Base-by-base conservation (phyloP, 2,113 vertebrate species). In the Xenotilapia caudafasciata region DNA sequence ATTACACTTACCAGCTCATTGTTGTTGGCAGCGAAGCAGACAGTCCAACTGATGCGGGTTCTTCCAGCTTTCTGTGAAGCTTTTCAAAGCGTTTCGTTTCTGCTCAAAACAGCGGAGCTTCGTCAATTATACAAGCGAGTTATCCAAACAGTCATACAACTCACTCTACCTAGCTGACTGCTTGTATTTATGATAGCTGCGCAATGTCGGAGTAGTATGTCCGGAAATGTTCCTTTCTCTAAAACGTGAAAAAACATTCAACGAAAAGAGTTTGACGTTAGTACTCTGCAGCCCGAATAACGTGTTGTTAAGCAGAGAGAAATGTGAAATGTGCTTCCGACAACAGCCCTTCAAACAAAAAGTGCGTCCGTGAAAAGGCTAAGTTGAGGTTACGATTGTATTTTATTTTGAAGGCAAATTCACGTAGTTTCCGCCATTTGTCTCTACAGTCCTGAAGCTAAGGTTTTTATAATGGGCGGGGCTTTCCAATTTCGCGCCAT, bases 401-500 rank as follows among this genome's bases (percentile, higher is more conserved):
- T 80, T 90, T 95, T 92, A 93, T 81, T 91, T 70, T 91, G 73
- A 85, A 35, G 6, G 3, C 7, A 19, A 14, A 7, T 4, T 9
- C 1, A 5, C 1, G 3, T 3, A 0, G 35, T 15, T 84, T 89
- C 77, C 79, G 38, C 2, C n/a, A 3, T 17, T 62, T 11, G 3
- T 5, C 15, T 1, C 4, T 12, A 11, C 40, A 28, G 12, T 17
- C 15, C 8, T 21, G 5, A 23, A 42, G 1, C 1, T 5, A 0
- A 2, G 2, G 0, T 4, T 4, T 42, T 6, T 9, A 8, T 6
- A 14, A 40, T 33, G 42, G 95, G 95, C 31, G 92, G 88, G 4
- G 58, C 73, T 55, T 6, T 4, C 5, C 5, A 4, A 9, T 94
- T 95, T 95, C 94, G 93, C 95, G 95, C 95, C 94, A 94, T 13